Evolutionary conservation across 1,140 invertebrate species (phyloP).

Genomic region (Euglossa dilemma): DNA sequence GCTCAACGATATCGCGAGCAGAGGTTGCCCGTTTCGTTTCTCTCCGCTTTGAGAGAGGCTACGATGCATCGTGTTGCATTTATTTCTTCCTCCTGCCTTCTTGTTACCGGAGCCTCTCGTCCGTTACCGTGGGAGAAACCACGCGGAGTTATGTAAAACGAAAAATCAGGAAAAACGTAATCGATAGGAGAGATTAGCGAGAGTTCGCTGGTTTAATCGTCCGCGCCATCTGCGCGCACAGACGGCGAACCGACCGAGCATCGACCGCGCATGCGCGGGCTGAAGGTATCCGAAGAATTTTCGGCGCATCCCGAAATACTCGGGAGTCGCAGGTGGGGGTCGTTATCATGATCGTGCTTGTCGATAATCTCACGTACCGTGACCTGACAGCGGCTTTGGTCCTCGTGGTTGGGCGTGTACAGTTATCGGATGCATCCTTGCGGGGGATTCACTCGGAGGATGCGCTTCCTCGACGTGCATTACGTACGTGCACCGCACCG

Average conservation of each 20-base stretch:
- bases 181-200: background rate
- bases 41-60: background rate
- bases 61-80: background rate
- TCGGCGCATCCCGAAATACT: slow-evolving; percentile 24
- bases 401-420: slow-evolving; percentile 36
- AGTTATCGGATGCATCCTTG: slow-evolving; percentile 41
- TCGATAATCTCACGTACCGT: slow-evolving; percentile 47
- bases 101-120: background rate
- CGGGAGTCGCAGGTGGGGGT: background rate
- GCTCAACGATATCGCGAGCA: background rate
- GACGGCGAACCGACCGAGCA: too few relatives aligned
- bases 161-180: background rate
- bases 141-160: background rate
- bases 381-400: slow-evolving; percentile 13
- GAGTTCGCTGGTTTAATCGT: background rate
- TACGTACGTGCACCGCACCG: slow-evolving; percentile 58
- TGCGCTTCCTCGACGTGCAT: slow-evolving; percentile 25
- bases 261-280: background rate
- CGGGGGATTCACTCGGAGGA: background rate
- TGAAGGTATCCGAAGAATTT: slow-evolving; percentile 20
- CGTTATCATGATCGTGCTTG: slow-evolving; percentile 57
- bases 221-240: too few relatives aligned
- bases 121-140: background rate
- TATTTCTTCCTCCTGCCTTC: background rate
- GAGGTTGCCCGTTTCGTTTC: background rate